Evolutionary conservation across 1,140 invertebrate species (phyloP).

Genomic region (Leptopilina clavipes): DNA sequence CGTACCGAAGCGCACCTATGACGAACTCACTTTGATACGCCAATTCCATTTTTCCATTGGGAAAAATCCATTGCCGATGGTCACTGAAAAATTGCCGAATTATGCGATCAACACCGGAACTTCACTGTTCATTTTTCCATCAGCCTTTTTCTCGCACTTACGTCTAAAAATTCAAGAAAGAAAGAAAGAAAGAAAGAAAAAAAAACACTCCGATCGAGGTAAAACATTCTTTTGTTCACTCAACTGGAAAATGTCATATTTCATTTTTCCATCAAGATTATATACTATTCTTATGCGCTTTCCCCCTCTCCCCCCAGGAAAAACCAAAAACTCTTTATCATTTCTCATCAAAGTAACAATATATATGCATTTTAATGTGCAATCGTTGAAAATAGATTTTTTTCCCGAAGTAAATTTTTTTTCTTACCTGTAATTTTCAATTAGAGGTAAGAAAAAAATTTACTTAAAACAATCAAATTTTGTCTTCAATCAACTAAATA

Average conservation of each 20-base stretch:
- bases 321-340: too few species aligned
- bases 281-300: not conserved
- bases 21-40: slow-evolving; percentile 60
- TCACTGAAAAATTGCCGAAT: slow-evolving; percentile 58
- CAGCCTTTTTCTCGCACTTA: slow-evolving; percentile 30
- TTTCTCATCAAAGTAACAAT: too few species aligned
- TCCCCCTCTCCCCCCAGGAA: too few species aligned
- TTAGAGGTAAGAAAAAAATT: too few species aligned
- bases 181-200: not conserved
- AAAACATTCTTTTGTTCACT: slow-evolving; percentile 2
- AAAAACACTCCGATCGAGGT: not conserved
- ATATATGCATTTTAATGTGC: too few species aligned
- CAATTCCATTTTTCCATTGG: slow-evolving; percentile 58
- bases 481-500: too few species aligned
- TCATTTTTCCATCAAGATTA: slow-evolving; percentile 27
- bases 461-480: too few species aligned
- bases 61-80: slow-evolving; percentile 64
- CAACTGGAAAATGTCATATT: slow-evolving; percentile 18
- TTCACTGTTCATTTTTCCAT: not conserved
- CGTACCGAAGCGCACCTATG: slow-evolving; percentile 66
- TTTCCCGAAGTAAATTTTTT: too few species aligned
- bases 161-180: not conserved
- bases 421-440: too few species aligned
- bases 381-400: too few species aligned
- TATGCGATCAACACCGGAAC: slow-evolving; percentile 41